Evolutionary conservation across 1,140 invertebrate species (phyloP), one percentile per base, ranked within the genome.

Genomic region (Polypedilum pembai): DNA sequence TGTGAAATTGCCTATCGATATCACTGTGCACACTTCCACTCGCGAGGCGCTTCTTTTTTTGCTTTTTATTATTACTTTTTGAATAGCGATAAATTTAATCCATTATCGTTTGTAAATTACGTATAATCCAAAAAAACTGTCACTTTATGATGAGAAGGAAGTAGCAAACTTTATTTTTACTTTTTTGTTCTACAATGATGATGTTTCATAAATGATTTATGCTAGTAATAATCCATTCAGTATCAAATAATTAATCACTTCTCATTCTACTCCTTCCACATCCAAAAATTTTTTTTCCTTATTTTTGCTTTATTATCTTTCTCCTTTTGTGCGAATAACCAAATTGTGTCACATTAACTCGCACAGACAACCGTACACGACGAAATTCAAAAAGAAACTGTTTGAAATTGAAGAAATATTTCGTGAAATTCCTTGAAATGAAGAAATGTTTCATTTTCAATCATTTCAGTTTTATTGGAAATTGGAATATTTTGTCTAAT

Each of bases 221-320:
- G 45, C n/a, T n/a, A 56, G 45, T 56, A 56, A 56, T 56, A 56
- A 56, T 56, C 45, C 45, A n/a, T 56, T 56, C 45, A n/a, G 45
- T 56, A 56, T 56, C 45, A 56, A 56, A n/a, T 56, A 56, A 56
- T 56, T 56, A 56, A 56, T 56, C 45, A 56, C 45, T 56, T 56
- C 45, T 56, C n/a, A 33, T 33, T 33, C 24, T 33, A 33, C 24
- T 33, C 24, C 24, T 33, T 33, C 24, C 24, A 33, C 24, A 3
- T 3, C 24, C 24, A 56, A 56, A 56, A 56, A 15, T 56, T n/a
- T 15, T 56, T 56, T 56, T 15, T 56, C 1, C 41, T 45, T n/a
- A n/a, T 1, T 15, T 56, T 56, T 56, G 24, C 24, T 56, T 3
- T 56, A 56, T 56, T n/a, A n/a, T 56, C 45, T 15, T 15, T n/a